Evolutionary conservation across 2,888 invertebrate genomes (phyloP), one percentile per base, ranked within the genome.

Genomic region (Cryptops parisi): DNA sequence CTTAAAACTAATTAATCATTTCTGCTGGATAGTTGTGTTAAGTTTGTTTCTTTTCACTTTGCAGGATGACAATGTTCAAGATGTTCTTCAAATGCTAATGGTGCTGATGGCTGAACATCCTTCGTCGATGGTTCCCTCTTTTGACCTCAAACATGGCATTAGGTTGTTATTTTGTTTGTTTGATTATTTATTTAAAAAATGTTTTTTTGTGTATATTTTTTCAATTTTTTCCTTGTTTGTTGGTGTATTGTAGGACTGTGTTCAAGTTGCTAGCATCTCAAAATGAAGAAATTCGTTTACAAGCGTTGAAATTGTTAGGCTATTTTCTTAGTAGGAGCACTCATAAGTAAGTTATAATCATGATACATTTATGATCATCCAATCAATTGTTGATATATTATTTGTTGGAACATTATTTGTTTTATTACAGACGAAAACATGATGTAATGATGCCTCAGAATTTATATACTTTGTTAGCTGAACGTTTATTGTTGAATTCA

Each of bases 361-460:
- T 45, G 33, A 41, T 24, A 55, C n/a, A 21, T 49, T 52, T 21
- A 52, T 55, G 47, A 53, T 52, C 15, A 24, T 33, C 19, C 2
- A 39, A 33, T n/a, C n/a, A n/a, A n/a, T n/a, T n/a, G n/a, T n/a
- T n/a, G n/a, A n/a, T n/a, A n/a, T 12, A 40, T 33, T 25, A 17
- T 44, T 49, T 33, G 4, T 9, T 52, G 17, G 22, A n/a, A n/a
- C 45, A 27, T 51, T 53, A 52, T 49, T 54, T 56, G 43, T 38
- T 25, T 26, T 57, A 19, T 41, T 55, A 2, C 26, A 93, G 91
- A 74, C 79, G 98, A 64, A 99, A 99, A 73, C 94, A 94, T 73
- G 98, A 99, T 73, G 91, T 96, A 52, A 94, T 99, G 93, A 89
- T 89, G 60, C 93, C 96, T 1, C 88, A 93, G 74, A 99, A 99